Conservation (phyloP, 2,797 vertebrate species). For the Girardinus metallicus region DNA sequence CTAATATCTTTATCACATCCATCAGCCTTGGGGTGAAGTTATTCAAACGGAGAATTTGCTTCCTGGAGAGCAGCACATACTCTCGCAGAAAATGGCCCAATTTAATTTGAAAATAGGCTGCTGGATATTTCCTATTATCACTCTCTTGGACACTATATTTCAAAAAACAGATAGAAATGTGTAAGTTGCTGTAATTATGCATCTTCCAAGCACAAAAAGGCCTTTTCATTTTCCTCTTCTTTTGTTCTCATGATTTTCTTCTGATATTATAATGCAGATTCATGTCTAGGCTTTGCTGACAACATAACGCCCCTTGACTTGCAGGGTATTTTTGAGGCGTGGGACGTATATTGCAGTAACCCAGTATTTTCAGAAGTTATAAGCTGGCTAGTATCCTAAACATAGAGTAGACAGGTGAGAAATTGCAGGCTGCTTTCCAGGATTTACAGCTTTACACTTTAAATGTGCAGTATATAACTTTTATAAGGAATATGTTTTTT, state of each 20-base stretch:
- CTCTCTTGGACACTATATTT: conserved; percentile 65
- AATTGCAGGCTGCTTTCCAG: neutral
- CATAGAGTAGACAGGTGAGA: neutral
- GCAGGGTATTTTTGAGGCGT: neutral
- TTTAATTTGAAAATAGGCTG: conserved; percentile 77
- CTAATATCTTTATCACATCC: conserved; percentile 78
- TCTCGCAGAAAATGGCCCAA: conserved; percentile 57
- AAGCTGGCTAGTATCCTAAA: neutral
- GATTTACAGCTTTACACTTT: neutral
- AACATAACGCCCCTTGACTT: neutral
- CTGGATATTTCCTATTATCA: conserved; percentile 74
- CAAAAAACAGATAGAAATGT: conserved; percentile 67
- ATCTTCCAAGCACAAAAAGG: conserved; percentile 33
- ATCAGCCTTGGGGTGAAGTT: conserved; percentile 67
- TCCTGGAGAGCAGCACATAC: conserved; percentile 42
- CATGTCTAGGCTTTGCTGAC: neutral
- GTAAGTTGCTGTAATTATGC: conserved; percentile 64
- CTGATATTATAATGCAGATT: neutral
- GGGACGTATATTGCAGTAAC: no score
- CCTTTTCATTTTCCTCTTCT: conserved; percentile 15
- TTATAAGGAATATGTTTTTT: no score
- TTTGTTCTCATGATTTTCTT: conserved; percentile 1
- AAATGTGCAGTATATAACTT: neutral
- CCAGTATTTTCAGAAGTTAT: neutral
- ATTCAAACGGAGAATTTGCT: conserved; percentile 64